Base-by-base conservation (phyloP, 2,113 vertebrate species). In the Antennarius striatus region DNA sequence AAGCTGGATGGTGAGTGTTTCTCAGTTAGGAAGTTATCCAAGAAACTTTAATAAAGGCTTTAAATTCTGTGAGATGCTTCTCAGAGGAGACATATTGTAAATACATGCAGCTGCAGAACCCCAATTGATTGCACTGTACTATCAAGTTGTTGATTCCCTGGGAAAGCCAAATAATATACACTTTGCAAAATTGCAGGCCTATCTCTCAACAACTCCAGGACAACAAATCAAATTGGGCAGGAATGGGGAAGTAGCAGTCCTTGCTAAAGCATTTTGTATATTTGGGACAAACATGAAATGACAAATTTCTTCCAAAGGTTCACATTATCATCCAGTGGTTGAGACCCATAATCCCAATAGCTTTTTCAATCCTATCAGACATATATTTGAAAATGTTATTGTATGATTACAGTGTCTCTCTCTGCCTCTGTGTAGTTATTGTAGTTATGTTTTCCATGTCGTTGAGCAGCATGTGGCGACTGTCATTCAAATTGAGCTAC, bases 391-490 rank as follows among this genome's bases (percentile, higher is more conserved):
- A 83, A 90, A 91, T 60, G 79, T 86, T 83, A 92, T 91, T 91
- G 82, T 84, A 85, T 90, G 91, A 92, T 92, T 91, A 90, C 80
- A 86, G 81, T 85, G 45, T 81, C 67, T 49, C 72, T 49, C 72
- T 78, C 72, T 81, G 45, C 29, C 64, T 86, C 80, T 73, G 77
- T 79, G 72, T 78, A 81, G 74, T 91, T 92, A 90, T 90, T 87
- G 84, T 90, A 88, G 92, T 91, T 92, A 85, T 89, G 87, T 91
- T 91, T 92, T 92, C 92, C 90, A 86, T 87, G 89, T 82, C 84
- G 77, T 78, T 86, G 74, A 84, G 75, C 76, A 78, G 70, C 36
- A n/a, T 30, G 71, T 81, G 87, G 88, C 90, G 82, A 73, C 57
- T 22, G 52, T 75, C 82, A 89, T 91, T 91, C 80, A 87, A 80